Percentiles rank a stretch among this genome's conserved stretches.
These are phyloP conservation scores for Upupa epops DNA, from an alignment of 2,113 vertebrate species.

Conservation along the genomic window DNA sequence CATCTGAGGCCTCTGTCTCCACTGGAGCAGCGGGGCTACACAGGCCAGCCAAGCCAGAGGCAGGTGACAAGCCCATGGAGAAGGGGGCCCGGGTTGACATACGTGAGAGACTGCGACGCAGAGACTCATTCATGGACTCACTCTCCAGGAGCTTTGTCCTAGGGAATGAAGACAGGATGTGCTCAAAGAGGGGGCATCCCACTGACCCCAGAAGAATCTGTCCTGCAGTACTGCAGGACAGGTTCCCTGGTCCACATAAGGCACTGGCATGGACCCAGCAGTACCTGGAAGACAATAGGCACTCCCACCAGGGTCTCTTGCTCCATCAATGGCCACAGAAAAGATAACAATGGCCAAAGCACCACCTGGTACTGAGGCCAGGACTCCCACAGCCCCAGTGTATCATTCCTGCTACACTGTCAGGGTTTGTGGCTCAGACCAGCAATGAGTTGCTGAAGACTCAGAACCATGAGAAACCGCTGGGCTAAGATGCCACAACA, in stretches of 20 bases:
- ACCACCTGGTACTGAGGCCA: not conserved
- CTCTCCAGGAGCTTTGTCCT: conserved; percentile 95
- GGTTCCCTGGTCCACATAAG: fast-evolving
- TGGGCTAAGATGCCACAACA: not conserved
- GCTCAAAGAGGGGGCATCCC: not conserved
- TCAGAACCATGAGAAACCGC: not conserved
- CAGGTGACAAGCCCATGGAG: conserved; percentile 64
- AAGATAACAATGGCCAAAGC: not conserved
- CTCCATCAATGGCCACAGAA: not conserved
- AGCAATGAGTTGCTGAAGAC: not conserved
- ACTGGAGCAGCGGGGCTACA: conserved; percentile 76
- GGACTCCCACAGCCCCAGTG: not conserved
- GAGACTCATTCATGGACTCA: conserved; percentile 94
- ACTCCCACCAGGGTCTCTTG: not conserved
- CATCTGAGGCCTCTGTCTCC: conserved; percentile 88
- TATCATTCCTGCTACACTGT: not conserved
- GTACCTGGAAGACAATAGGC: not conserved
- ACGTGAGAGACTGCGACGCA: conserved; percentile 85
- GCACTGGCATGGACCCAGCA: not conserved
- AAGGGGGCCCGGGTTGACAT: conserved; percentile 77
- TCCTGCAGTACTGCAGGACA: not conserved
- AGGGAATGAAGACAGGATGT: not conserved
- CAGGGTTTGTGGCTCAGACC: not conserved
- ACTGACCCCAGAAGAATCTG: fast-evolving
- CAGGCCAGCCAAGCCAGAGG: conserved; percentile 46